phyloP scores from a whole-genome alignment of 2,888 invertebrate species.

The Philhelius pedissequus region DNA sequence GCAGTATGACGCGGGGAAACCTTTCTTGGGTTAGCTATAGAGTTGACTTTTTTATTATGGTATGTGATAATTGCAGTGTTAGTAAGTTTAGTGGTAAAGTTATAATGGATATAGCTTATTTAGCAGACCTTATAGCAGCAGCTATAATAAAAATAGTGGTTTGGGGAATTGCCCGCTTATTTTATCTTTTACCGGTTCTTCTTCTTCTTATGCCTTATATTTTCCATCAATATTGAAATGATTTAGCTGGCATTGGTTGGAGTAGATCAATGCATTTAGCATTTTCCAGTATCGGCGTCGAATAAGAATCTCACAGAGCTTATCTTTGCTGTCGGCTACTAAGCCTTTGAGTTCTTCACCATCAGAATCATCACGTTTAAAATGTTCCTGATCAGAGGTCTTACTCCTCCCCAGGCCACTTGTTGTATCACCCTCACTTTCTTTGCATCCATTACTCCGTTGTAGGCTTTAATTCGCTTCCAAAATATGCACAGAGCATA shows the following conservation, averaged over 20 bases:
- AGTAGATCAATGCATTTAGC: conserved; percentile 71
- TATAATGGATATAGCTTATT: too few relatives aligned
- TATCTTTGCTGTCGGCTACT: conserved; percentile 4
- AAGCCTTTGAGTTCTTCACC: conserved; percentile 55
- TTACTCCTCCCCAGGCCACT: conserved; percentile 74
- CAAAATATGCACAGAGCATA: conserved; percentile 68
- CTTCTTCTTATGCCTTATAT: conserved; percentile 70
- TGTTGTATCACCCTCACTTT: conserved; percentile 72
- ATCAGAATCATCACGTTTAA: conserved; percentile 8
- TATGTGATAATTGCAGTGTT: too few relatives aligned
- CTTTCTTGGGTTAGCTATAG: too few relatives aligned
- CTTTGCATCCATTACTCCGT: conserved; percentile 57
- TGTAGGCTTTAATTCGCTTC: conserved; percentile 64
- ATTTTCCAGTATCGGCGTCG: conserved; percentile 70
- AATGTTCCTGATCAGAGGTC: conserved; percentile 71
- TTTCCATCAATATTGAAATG: conserved; percentile 73
- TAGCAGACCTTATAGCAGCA: too few relatives aligned
- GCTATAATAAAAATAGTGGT: too few relatives aligned
- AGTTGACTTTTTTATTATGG: too few relatives aligned
- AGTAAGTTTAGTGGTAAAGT: too few relatives aligned
- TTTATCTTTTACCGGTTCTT: conserved; percentile 10
- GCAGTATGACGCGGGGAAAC: too few relatives aligned
- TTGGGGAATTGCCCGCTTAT: conserved; percentile 57
- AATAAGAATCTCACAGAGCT: background rate
- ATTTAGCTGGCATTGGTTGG: conserved; percentile 73